Evolutionary conservation across 35 echinoderm and acorn worm species (phyloP), one percentile per base, ranked within the genome.

Genomic region (Strongylocentrotus purpuratus): DNA sequence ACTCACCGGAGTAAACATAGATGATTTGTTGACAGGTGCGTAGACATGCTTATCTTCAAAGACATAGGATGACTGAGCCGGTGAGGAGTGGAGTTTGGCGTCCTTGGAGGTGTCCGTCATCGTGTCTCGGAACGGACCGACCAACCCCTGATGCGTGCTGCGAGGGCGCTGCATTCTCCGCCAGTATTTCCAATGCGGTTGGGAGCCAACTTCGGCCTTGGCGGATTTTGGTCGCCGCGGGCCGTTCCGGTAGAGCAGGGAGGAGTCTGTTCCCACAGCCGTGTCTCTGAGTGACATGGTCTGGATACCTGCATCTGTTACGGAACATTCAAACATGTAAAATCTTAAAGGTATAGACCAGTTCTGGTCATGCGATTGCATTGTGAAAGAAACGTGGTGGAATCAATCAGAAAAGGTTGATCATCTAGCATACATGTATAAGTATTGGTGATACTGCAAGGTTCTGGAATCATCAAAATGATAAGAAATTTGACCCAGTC

Each of bases 111-210:
- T 45, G 47, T 95, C 86, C 85, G 91, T 10, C 33, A 35, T 22
- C 2, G 87, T 95, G 5, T 95, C 95, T 33, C 95, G 41, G 55
- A 95, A 95, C 18, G 48, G 47, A 32, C 94, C 94, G 14, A 88
- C 86, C 46, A 86, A 22, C 86, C 88, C 46, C 91, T 93, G 18
- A 31, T 93, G 91, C 0, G 91, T 93, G 91, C 91, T 93, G 13
- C 91, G 91, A 45, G 94, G 94, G 46, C 93, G 91, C 32, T 88
- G 92, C 7, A 94, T 95, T 70, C 95, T 85, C 35, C 46, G 96
- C 97, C 97, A 99, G 86, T 99, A 96, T 86, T 65, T 94, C 96
- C 98, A 99, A 25, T 85, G 86, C 25, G 94, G 96, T 33, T 93
- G 86, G 22, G 94, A 88, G 65, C 65, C 65, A 4, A 78, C 25